Evolutionary conservation across 2,797 vertebrate genomes (phyloP).

Genomic region (Sebastes itinus): DNA sequence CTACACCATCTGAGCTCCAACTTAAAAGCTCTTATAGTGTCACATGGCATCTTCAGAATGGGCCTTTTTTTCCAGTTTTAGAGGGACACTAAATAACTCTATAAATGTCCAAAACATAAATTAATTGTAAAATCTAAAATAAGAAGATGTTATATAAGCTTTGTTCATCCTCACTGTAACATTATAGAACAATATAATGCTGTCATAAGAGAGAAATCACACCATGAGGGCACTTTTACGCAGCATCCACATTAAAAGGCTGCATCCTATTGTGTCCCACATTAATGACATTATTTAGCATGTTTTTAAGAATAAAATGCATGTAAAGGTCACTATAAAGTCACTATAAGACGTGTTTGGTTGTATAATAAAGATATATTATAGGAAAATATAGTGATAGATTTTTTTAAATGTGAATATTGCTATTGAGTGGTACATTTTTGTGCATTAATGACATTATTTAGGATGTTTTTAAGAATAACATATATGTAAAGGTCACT

Average conservation of each 20-base stretch:
- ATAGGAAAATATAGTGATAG: not conserved
- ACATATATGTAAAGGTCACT: too few relatives aligned
- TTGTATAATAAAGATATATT: not conserved
- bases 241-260: not conserved
- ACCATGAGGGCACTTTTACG: conserved; percentile 20
- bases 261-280: not conserved
- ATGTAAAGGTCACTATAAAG: not conserved
- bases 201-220: not conserved
- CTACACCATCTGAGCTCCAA: conserved; percentile 48
- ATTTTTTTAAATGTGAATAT: not conserved
- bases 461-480: too few relatives aligned
- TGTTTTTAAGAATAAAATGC: not conserved
- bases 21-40: conserved; percentile 32
- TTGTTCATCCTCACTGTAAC: not conserved
- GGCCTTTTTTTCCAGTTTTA: conserved; percentile 9
- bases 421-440: not conserved
- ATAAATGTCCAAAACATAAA: not conserved
- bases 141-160: not conserved
- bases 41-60: conserved; percentile 10
- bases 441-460: too few relatives aligned
- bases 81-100: not conserved
- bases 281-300: not conserved
- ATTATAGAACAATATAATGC: not conserved
- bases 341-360: not conserved
- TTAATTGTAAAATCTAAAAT: not conserved